Evolutionary conservation across 1,140 invertebrate species (phyloP), one percentile per base, ranked within the genome.

Genomic region (Zaprionus ornatus): DNA sequence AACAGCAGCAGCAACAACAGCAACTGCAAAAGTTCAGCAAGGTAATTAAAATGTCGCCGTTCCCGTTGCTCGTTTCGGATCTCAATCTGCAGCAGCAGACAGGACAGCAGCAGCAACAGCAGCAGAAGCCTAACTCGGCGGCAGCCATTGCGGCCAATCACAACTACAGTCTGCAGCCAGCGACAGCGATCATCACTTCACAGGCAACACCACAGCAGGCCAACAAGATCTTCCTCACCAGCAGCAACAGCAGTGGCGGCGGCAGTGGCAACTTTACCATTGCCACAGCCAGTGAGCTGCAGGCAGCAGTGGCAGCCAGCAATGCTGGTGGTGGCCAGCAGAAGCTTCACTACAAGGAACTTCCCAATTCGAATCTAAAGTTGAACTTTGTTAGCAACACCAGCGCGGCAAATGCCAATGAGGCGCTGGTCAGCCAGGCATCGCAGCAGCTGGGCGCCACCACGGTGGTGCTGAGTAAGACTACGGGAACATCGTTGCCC

Each of bases 171-270:
- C 63, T 92, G 60, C 88, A 92, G 57, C 88, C 91, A 4, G 72
- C 90, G 5, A 76, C 91, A 35, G 90, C 91, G 1, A 91, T 91
- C 5, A 91, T 92, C 15, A 92, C 85, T 5, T 81, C 91, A 3
- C 80, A 92, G 73, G 70, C 84, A 23, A 60, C 60, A 2, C 62
- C 80, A 1, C 87, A 86, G 60, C 80, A 82, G 56, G 85, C 82
- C 54, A 92, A 92, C 74, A 92, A 92, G 74, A 91, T 92, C 54
- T 91, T 90, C 61, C 68, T 92, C 2, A 92, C 91, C 45, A 91
- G 82, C 77, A 91, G 82, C 74, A 91, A 85, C 48, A 91, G 82
- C 60, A 69, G 75, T 17, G 80, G 80, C 15, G 80, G 78, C 32
- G 71, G 67, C 7, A 45, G 67, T 4, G 84, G 82, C 32, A 92